A percentile compares a stretch with the other conserved stretches of the same genome.
Evolutionary conservation across 2,888 invertebrate species (phyloP).

Genomic region (Calameuta pallipes): DNA sequence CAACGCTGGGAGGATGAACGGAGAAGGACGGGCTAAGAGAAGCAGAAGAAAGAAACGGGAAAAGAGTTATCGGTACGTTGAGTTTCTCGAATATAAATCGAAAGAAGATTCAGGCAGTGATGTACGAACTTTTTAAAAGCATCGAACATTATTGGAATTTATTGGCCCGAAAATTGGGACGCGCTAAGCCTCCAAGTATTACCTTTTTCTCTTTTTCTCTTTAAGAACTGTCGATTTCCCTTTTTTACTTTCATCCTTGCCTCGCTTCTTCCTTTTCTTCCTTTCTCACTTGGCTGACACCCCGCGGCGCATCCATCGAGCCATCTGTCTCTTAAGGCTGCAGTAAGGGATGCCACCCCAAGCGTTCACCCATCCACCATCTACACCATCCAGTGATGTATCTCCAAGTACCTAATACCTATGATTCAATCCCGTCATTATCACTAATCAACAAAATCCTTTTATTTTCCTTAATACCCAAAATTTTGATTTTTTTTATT

Average conservation of each 20-base stretch:
- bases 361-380: neutral
- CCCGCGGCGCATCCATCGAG: neutral
- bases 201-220: slow-evolving; percentile 33
- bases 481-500: neutral
- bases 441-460: neutral
- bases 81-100: slow-evolving; percentile 57
- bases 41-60: slow-evolving; percentile 3
- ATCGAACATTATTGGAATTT: slow-evolving; percentile 61
- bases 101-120: slow-evolving; percentile 42
- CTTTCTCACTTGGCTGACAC: slow-evolving; percentile 21
- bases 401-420: neutral
- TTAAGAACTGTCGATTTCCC: slow-evolving; percentile 26
- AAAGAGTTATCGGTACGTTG: slow-evolving; percentile 52
- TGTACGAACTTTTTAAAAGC: slow-evolving; percentile 56
- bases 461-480: neutral
- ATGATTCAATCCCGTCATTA: neutral
- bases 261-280: slow-evolving; percentile 7
- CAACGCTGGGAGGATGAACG: neutral
- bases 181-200: slow-evolving; percentile 42
- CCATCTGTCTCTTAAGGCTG: neutral
- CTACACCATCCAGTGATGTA: neutral
- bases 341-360: neutral
- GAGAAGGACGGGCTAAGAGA: neutral
- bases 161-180: slow-evolving; percentile 59
- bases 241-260: slow-evolving; percentile 15